Evolutionary conservation across 2,888 invertebrate species (phyloP), one percentile per base, ranked within the genome.

Genomic region (Aethes cnicana): DNA sequence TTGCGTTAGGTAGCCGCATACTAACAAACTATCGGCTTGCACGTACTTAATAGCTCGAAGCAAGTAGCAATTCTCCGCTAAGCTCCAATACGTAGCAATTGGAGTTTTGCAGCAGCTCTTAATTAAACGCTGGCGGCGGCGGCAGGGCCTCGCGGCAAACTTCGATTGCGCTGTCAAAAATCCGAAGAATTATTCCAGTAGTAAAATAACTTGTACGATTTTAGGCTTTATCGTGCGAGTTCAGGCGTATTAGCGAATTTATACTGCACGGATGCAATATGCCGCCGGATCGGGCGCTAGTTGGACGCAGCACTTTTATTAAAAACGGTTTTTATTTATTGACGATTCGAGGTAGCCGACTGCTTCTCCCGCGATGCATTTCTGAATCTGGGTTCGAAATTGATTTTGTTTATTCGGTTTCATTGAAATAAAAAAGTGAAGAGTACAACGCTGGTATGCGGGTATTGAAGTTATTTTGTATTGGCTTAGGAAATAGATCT

Each of bases 151-250:
- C 81, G 84, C 75, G 83, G 81, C 79, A 81, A 87, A 88, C 84
- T 88, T 88, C 88, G 85, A 89, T 88, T 87, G 85, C 82, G 78
- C 89, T 88, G 88, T 89, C 88, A 89, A 89, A 89, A 88, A 89
- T 86, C 83, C 84, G 78, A 88, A 87, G 88, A 88, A 87, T 88
- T 88, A 89, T 88, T 82, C 80, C 76, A 73, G 76, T 72, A 78
- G 81, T 81, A 76, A 81, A 87, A 86, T 88, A 87, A 88, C 80
- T 88, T 84, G 74, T 72, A 72, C 84, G 80, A 86, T 84, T 86
- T 88, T 86, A 85, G 86, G 81, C 80, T 85, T 85, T 89, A 88
- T 88, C 88, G 85, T 64, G 60, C 69, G 74, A 80, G 84, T 84
- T 86, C 88, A 88, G 87, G 85, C 80, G 78, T 85, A 87, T 87